Evolutionary conservation across 2,888 invertebrate species (phyloP).

Genomic region (Torymus auratus): DNA sequence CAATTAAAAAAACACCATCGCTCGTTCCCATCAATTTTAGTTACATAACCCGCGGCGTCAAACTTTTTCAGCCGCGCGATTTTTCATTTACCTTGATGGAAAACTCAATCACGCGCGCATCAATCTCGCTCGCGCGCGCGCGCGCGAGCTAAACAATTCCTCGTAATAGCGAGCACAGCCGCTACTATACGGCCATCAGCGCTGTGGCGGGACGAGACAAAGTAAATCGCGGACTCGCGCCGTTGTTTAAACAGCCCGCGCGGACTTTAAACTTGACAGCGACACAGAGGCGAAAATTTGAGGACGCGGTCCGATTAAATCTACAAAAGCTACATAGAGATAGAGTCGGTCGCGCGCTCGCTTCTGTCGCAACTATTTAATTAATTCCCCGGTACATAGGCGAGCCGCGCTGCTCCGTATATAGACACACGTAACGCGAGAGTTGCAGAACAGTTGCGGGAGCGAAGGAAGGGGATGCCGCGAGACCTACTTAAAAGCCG

Average conservation of each 20-base stretch:
- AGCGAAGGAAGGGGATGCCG: not conserved
- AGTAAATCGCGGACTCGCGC: not conserved
- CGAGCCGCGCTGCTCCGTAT: too few species aligned
- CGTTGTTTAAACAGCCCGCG: conserved; percentile 3
- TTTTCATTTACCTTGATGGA: too few species aligned
- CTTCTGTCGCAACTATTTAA: conserved; percentile 51
- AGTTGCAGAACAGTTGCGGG: not conserved
- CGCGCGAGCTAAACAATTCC: too few species aligned
- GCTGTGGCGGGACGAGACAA: not conserved
- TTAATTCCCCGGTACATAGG: conserved; percentile 36
- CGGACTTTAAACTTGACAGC: not conserved
- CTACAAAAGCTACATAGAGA: conserved; percentile 40
- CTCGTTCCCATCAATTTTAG: too few species aligned
- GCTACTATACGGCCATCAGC: too few species aligned
- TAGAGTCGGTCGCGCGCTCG: not conserved
- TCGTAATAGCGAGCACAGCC: too few species aligned
- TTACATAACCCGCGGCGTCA: too few species aligned
- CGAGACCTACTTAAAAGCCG: conserved; percentile 45
- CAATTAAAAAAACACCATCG: too few species aligned
- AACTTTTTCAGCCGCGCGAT: too few species aligned
- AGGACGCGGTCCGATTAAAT: conserved; percentile 27
- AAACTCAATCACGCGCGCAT: too few species aligned
- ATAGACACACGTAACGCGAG: too few species aligned
- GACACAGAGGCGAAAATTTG: not conserved
- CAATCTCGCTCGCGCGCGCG: too few species aligned